Base-by-base conservation (phyloP, 2,888 invertebrate species). In the Tholera decimalis region DNA sequence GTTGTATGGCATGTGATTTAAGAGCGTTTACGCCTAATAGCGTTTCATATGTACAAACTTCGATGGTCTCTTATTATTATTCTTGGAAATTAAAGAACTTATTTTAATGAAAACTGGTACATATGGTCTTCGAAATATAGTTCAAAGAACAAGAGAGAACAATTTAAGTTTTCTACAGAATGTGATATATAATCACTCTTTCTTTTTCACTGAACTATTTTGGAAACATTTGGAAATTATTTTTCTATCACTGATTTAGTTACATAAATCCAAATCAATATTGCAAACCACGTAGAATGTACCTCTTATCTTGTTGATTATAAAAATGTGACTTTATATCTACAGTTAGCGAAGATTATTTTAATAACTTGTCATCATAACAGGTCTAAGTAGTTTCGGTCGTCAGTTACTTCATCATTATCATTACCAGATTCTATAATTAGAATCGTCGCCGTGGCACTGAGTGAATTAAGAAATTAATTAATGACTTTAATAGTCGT, bases 331-430 rank as follows among this genome's bases (percentile, higher is more conserved):
- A 41, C 20, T 53, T 11, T 11, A 0, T 28, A 15, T 35, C 15
- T 61, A 22, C 37, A 22, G 5, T 22, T n/a, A 39, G 7, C 11
- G 15, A 8, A 30, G 11, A 44, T 28, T 30, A 60, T 59, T 43
- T n/a, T 44, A 13, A 20, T 26, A 37, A 22, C 11, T 3, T 9
- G 11, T 67, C 37, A 28, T 43, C 41, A 30, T 30, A 41, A 22
- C 13, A 15, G 20, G 11, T 59, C 30, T 1, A 28, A 3, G 20
- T 41, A 35, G 15, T 35, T 49, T 35, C 24, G 7, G 1, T 9
- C 15, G 18, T 43, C 49, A 69, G 49, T 59, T 24, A 24, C 35
- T 43, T 66, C 22, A 37, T 59, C n/a, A 59, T 59, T 30, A 22
- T 49, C 15, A 49, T 13, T 11, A 28, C 7, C 0, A 0, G 46